These are phyloP conservation scores for Drosophila hamatofila DNA, from an alignment of 2,888 invertebrate species.

Conservation along the genomic window DNA sequence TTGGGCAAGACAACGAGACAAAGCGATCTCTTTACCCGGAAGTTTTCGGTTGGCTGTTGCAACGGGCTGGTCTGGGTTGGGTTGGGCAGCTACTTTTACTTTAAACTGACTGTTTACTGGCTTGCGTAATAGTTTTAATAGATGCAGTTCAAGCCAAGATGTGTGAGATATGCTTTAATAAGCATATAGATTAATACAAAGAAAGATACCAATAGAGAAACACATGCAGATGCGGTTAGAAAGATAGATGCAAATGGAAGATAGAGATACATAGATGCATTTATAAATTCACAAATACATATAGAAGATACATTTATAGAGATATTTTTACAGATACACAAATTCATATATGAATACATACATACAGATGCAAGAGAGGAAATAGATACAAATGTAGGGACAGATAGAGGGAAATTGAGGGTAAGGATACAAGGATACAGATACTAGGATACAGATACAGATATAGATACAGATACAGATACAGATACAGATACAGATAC, in stretches of 20 bases:
- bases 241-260: not conserved
- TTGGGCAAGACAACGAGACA: conserved; percentile 23
- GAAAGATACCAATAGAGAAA: not conserved
- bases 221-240: not conserved
- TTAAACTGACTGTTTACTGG: conserved; percentile 30
- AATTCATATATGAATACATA: not conserved
- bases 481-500: not conserved
- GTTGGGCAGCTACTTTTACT: conserved; percentile 68
- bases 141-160: conserved; percentile 23
- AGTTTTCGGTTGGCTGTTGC: not conserved
- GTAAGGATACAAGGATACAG: not conserved
- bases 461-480: not conserved
- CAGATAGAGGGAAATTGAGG: not conserved
- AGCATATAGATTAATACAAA: not conserved
- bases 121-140: conserved; percentile 59
- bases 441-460: not conserved
- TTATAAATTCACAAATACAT: too few relatives aligned
- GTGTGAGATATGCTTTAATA: conserved; percentile 18
- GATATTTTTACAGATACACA: too few relatives aligned
- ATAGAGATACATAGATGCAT: too few relatives aligned
- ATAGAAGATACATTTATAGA: too few relatives aligned
- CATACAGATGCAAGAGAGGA: not conserved
- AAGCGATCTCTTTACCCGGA: conserved; percentile 31
- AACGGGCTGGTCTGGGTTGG: not conserved
- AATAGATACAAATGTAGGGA: not conserved